Evolutionary conservation across 2,113 vertebrate genomes (phyloP), one percentile per base, ranked within the genome.

Genomic region (Mellivora capensis): DNA sequence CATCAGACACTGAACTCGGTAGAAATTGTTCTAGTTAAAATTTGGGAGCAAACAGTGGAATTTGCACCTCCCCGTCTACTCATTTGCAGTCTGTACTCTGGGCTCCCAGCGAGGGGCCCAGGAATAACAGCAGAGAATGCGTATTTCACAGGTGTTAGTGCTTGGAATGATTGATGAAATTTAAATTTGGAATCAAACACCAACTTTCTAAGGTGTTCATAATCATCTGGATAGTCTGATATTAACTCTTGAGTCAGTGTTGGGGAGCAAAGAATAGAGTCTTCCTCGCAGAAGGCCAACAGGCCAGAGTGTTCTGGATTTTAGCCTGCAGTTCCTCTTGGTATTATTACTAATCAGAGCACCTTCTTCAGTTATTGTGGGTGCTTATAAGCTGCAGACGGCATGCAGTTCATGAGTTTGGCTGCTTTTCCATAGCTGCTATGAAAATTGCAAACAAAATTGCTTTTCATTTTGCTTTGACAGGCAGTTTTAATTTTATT

Each of bases 401-500:
- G 92, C 87, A 62, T 69, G 83, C 87, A 86, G 85, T 98, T 97
- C 93, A 77, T 98, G 98, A 95, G 93, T 98, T 98, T 96, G 98
- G 96, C 98, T 98, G 98, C 93, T 97, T 97, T 98, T 98, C 96
- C 94, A 27, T 94, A 96, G 97, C 96, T 93, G 81, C 83, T 97
- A 95, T 96, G 98, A 98, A 99, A 98, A 98, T 96, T 96, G 96
- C 96, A 98, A 98, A 98, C 98, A 98, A 98, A 99, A 98, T 98
- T 98, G 98, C 98, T 98, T 98, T 99, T 99, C 98, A 98, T 99
- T 99, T 98, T 98, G 97, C 98, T 98, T 97, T 99, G 98, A 99
- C 98, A 99, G 98, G 95, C 93, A 98, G 98, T 98, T 99, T 99
- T 98, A 99, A 99, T 98, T 99, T 99, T 98, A 98, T 98, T 99